Conservation (phyloP, 2,113 vertebrate species). For the Tragelaphus buxtoni region DNA sequence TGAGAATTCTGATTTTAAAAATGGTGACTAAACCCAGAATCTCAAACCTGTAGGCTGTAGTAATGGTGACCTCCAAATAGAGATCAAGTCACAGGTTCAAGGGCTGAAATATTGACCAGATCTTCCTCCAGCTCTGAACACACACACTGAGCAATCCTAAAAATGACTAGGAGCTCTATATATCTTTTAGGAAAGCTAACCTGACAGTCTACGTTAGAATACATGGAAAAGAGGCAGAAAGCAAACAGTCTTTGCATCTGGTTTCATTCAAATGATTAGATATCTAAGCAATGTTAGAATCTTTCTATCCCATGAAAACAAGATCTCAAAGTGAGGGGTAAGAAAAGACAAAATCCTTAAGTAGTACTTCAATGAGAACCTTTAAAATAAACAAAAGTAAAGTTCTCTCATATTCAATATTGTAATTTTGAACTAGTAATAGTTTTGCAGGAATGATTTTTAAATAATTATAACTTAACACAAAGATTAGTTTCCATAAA, state of each 20-base stretch:
- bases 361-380: neutral
- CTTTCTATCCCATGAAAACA: neutral
- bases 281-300: conserved; percentile 19
- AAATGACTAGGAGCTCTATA: neutral
- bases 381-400: neutral
- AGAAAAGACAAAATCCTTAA: neutral
- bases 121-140: neutral
- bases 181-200: neutral
- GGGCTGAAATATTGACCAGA: neutral
- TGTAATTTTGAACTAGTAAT: neutral
- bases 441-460: conserved; percentile 6
- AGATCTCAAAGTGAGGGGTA: neutral
- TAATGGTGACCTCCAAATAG: neutral
- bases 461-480: conserved; percentile 26
- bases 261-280: conserved; percentile 16
- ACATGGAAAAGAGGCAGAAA: neutral
- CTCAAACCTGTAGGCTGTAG: neutral
- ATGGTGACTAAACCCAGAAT: neutral
- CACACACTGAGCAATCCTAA: neutral
- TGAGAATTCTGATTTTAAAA: conserved; percentile 38
- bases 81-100: neutral
- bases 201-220: neutral
- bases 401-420: neutral
- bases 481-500: conserved; percentile 37
- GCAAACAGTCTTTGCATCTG: neutral